phyloP scores from a whole-genome alignment of 2,797 vertebrate species.

The Lacerta bilineata region DNA sequence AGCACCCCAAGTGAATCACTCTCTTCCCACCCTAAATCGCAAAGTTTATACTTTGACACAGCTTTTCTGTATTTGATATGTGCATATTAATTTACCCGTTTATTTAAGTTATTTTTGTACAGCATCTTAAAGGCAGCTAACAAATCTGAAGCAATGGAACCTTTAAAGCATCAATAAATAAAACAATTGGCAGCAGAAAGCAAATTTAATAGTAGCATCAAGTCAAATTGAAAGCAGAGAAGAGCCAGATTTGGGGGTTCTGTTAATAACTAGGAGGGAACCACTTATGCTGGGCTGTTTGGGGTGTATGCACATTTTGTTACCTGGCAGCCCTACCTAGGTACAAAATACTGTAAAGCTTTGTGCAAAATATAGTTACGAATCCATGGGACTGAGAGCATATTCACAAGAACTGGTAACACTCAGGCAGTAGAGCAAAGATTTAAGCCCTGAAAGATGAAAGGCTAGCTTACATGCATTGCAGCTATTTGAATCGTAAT shows the following conservation, averaged over 20 bases:
- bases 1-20: too few relatives aligned
- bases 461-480: background rate
- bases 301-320: too few relatives aligned
- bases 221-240: background rate
- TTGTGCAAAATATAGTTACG: too few relatives aligned
- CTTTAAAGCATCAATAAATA: background rate
- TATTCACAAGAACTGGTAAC: background rate
- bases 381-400: too few relatives aligned
- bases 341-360: too few relatives aligned
- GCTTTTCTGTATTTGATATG: background rate
- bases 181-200: background rate
- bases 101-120: background rate
- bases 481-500: background rate
- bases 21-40: too few relatives aligned
- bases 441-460: background rate
- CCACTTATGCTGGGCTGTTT: too few relatives aligned
- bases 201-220: background rate
- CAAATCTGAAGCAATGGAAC: background rate
- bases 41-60: too few relatives aligned
- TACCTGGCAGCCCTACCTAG: too few relatives aligned
- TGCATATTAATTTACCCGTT: background rate
- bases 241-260: background rate
- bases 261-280: too few relatives aligned
- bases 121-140: background rate
- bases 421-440: background rate